Evolutionary conservation across 2,113 vertebrate species (phyloP).

Genomic region (Junco hyemalis): DNA sequence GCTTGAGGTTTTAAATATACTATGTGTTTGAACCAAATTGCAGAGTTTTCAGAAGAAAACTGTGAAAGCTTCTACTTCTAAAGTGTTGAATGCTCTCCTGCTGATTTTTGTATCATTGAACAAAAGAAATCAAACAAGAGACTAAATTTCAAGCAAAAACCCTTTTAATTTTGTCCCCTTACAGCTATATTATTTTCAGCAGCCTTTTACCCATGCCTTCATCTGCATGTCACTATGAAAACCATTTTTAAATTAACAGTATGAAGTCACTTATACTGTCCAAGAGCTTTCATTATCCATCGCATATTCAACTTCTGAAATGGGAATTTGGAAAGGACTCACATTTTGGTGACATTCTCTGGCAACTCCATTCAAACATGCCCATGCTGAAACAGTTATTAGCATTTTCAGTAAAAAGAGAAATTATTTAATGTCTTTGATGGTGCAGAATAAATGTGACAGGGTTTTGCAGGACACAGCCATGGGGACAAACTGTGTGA

Average conservation of each 20-base stretch:
- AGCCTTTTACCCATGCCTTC: background rate
- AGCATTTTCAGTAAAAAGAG: background rate
- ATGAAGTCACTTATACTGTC: background rate
- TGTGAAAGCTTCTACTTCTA: background rate
- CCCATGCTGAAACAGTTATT: background rate
- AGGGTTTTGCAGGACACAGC: background rate
- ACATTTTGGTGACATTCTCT: background rate
- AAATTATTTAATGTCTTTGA: background rate
- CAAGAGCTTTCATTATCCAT: background rate
- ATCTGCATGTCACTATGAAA: background rate
- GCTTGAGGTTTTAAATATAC: background rate
- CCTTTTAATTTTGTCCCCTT: background rate
- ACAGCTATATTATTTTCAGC: conserved; percentile 11
- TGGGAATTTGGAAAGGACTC: background rate
- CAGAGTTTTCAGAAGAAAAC: background rate
- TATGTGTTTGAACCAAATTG: background rate
- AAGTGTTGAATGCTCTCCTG: background rate
- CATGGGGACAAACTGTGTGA: background rate
- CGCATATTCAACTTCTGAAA: background rate
- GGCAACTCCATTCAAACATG: background rate
- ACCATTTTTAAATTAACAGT: background rate
- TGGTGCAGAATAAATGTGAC: background rate
- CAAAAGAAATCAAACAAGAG: background rate
- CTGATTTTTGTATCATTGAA: background rate
- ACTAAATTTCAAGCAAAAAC: background rate